Percentiles rank a stretch among this genome's conserved stretches.
phyloP scores from a whole-genome alignment of 1,140 invertebrate genomes.

The Caerostris darwini region DNA sequence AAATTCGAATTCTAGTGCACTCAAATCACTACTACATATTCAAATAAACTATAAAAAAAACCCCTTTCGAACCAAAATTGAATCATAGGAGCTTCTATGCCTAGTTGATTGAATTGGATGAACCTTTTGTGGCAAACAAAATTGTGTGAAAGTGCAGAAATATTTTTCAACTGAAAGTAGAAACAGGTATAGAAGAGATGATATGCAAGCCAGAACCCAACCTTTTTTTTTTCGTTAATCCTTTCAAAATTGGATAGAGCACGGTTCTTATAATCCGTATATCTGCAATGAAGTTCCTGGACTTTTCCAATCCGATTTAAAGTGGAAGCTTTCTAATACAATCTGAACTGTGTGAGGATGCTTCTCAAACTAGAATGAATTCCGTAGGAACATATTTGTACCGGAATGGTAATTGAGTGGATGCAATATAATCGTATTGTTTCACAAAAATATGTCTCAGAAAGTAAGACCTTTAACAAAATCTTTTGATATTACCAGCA shows the following conservation, averaged over 20 bases:
- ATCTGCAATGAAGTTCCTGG: neutral
- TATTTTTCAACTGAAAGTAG: neutral
- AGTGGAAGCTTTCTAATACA: neutral
- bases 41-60: neutral
- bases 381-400: neutral
- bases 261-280: conserved; percentile 21
- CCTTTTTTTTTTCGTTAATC: conserved; percentile 30
- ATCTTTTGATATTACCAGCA: neutral
- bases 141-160: neutral
- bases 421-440: neutral
- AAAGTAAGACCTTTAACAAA: neutral
- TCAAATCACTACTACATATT: neutral
- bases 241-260: conserved; percentile 49
- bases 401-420: neutral
- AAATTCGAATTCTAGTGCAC: neutral
- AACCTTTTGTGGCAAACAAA: neutral
- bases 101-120: neutral
- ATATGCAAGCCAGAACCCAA: neutral
- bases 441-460: neutral
- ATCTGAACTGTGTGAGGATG: neutral
- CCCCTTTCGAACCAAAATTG: neutral
- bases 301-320: conserved; percentile 27
- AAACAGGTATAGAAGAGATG: neutral
- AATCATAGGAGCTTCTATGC: neutral
- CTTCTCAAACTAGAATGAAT: neutral